A percentile compares a stretch with the other conserved stretches of the same genome.
phyloP scores from a whole-genome alignment of 2,888 invertebrate genomes.

The Diabrotica balteata region DNA sequence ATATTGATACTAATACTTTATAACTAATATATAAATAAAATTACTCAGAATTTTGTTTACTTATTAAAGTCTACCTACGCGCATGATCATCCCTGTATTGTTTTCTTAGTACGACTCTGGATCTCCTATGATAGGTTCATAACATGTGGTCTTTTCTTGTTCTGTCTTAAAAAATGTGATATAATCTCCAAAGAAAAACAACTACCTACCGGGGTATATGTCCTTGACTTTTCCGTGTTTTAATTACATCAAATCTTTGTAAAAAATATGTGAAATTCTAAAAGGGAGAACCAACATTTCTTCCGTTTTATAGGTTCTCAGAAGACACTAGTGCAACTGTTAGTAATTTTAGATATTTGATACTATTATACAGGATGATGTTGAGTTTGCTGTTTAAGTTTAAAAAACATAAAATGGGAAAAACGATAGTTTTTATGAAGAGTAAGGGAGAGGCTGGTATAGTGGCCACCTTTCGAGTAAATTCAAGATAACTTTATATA shows the following conservation, averaged over 20 bases:
- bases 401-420: no score
- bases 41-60: no score
- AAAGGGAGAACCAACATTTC: conserved; percentile 19
- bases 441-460: no score
- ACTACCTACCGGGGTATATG: conserved; percentile 23
- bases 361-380: no score
- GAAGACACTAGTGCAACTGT: conserved; percentile 17
- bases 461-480: no score
- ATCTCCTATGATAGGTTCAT: conserved; percentile 11
- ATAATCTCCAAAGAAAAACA: conserved; percentile 24
- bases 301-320: conserved; percentile 11
- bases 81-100: no score
- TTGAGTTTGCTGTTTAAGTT: no score
- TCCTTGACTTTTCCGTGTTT: conserved; percentile 22
- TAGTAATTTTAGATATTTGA: conserved; percentile 21
- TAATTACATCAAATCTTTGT: conserved; percentile 17
- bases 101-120: conserved; percentile 4
- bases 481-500: no score
- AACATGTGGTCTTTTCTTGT: conserved; percentile 31
- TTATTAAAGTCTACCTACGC: no score
- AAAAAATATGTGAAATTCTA: conserved; percentile 18
- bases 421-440: no score
- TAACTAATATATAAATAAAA: no score
- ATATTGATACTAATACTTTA: no score
- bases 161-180: conserved; percentile 24